Evolutionary conservation across 2,888 invertebrate genomes (phyloP).

Genomic region (Ochropleura leucogaster): DNA sequence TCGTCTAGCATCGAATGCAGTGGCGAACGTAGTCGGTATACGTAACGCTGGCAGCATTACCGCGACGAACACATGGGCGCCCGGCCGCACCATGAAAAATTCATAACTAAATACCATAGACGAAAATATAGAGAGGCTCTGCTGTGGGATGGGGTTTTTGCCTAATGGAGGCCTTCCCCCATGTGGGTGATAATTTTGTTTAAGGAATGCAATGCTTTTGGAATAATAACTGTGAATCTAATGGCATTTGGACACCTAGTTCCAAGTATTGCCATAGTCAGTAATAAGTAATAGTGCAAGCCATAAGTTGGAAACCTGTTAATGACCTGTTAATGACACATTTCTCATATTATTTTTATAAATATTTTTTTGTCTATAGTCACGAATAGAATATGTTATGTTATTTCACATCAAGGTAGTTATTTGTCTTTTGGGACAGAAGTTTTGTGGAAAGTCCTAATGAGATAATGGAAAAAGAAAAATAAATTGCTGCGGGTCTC

Average conservation of each 20-base stretch:
- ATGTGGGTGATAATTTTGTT: not conserved
- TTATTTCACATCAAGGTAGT: too few species aligned
- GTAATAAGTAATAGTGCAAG: too few species aligned
- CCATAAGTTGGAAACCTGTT: too few species aligned
- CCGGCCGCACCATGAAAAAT: slow-evolving; percentile 83
- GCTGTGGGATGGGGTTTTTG: not conserved
- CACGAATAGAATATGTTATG: too few species aligned
- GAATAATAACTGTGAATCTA: not conserved
- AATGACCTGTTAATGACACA: too few species aligned
- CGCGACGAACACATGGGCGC: slow-evolving; percentile 76
- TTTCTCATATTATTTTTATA: too few species aligned
- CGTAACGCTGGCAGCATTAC: slow-evolving; percentile 81
- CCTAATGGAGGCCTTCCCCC: not conserved
- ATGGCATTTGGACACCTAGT: not conserved
- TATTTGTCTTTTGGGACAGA: too few species aligned
- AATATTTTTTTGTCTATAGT: too few species aligned
- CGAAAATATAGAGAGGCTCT: slow-evolving; percentile 51
- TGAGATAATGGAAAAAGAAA: too few species aligned
- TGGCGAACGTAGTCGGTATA: slow-evolving; percentile 23
- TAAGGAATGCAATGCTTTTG: not conserved
- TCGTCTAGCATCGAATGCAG: slow-evolving; percentile 30
- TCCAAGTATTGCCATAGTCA: not conserved
- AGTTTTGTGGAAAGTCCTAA: too few species aligned
- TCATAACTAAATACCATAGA: slow-evolving; percentile 81
- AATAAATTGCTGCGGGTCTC: too few species aligned